These are phyloP conservation scores for Sturnus vulgaris DNA, from an alignment of 2,113 vertebrate genomes.

Conservation along the genomic window DNA sequence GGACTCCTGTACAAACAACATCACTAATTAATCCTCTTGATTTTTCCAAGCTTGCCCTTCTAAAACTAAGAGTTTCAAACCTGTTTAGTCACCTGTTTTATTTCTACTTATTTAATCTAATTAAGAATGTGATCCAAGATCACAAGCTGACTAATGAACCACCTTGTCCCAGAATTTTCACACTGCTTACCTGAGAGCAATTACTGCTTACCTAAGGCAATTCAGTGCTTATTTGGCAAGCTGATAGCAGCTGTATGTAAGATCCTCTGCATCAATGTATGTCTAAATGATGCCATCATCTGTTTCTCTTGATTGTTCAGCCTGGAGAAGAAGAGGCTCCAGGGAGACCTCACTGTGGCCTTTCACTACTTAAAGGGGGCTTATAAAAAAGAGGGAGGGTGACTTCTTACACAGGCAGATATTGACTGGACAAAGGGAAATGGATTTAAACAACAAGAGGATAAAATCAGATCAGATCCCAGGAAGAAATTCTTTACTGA, in stretches of 20 bases:
- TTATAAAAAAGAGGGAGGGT: background rate
- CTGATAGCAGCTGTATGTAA: background rate
- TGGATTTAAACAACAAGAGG: background rate
- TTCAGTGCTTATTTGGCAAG: background rate
- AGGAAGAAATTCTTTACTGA: background rate
- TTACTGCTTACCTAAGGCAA: background rate
- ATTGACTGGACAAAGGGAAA: background rate
- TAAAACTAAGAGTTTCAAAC: background rate
- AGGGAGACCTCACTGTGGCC: background rate
- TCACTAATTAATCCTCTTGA: background rate
- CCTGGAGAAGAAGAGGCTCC: background rate
- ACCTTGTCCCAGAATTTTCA: background rate
- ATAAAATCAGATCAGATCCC: background rate
- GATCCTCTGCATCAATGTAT: rapidly evolving
- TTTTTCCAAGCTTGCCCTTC: background rate
- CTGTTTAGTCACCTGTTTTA: background rate
- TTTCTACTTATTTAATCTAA: background rate
- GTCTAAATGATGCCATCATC: background rate
- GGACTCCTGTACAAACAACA: background rate
- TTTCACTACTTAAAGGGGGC: background rate
- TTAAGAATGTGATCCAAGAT: background rate
- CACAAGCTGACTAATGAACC: background rate
- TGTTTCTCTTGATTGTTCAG: background rate
- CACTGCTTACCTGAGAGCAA: background rate
- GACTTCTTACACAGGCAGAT: background rate